phyloP scores from a whole-genome alignment of 2,113 vertebrate species.

The Platysteira castanea region DNA sequence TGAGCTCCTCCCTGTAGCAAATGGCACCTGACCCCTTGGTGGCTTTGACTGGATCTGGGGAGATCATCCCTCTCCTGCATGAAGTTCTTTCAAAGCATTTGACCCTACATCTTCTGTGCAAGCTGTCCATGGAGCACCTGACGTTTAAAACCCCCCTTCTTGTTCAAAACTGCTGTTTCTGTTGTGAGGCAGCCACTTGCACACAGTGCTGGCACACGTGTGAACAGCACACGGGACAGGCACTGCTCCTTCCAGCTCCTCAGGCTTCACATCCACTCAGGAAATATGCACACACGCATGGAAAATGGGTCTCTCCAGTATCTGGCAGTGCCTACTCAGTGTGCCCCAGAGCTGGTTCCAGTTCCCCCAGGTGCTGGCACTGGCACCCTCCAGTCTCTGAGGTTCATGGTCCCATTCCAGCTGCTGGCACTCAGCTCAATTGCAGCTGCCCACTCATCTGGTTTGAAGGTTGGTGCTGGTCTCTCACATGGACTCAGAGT shows the following conservation, averaged over 20 bases:
- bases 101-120: neutral
- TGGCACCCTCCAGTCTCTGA: neutral
- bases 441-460: neutral
- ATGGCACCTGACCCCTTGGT: neutral
- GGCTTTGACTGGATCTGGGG: neutral
- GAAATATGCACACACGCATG: neutral
- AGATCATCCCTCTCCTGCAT: neutral
- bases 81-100: neutral
- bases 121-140: neutral
- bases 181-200: neutral
- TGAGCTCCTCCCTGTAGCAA: neutral
- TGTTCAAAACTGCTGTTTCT: neutral
- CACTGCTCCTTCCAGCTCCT: neutral
- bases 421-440: accelerated
- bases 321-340: neutral
- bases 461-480: neutral
- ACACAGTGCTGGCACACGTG: accelerated
- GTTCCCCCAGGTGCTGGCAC: neutral
- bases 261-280: accelerated
- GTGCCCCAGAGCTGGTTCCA: neutral
- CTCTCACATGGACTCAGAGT: neutral
- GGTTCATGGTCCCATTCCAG: accelerated
- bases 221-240: accelerated
- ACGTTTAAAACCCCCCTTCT: neutral
- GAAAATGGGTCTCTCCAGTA: neutral